A percentile compares a stretch with the other conserved stretches of the same genome.
Evolutionary conservation across 2,797 vertebrate genomes (phyloP).

Genomic region (Chromobotia macracanthus): DNA sequence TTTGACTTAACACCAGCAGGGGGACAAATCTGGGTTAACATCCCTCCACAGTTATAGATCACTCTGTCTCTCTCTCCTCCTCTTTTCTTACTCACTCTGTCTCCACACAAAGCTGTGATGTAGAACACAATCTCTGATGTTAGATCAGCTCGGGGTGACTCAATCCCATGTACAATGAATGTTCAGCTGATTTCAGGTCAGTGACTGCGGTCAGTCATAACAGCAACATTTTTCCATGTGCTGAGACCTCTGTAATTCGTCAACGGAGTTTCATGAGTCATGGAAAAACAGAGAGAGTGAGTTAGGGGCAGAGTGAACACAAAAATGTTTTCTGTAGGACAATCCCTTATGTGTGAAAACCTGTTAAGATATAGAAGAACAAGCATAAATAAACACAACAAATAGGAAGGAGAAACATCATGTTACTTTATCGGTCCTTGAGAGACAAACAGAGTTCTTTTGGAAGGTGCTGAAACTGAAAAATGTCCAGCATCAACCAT

Average conservation of each 20-base stretch:
- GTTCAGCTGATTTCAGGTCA: slow-evolving; percentile 48
- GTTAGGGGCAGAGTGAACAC: not conserved
- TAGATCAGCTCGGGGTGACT: slow-evolving; percentile 26
- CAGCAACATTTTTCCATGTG: slow-evolving; percentile 48
- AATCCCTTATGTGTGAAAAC: not conserved
- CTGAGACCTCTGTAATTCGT: slow-evolving; percentile 48
- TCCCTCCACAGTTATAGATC: not conserved
- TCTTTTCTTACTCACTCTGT: slow-evolving; percentile 30
- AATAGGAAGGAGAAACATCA: not conserved
- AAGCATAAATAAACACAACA: not conserved
- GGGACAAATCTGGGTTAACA: slow-evolving; percentile 21
- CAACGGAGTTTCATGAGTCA: slow-evolving; percentile 31
- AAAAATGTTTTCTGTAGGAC: slow-evolving; percentile 16
- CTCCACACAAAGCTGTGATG: slow-evolving; percentile 10
- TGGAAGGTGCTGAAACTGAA: no score
- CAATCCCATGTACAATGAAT: slow-evolving; percentile 2
- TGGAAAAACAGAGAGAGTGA: slow-evolving; percentile 37
- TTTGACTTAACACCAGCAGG: slow-evolving; percentile 40
- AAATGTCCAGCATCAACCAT: no score
- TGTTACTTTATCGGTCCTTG: not conserved
- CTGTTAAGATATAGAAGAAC: not conserved
- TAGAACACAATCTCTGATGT: slow-evolving; percentile 15
- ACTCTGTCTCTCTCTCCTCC: slow-evolving; percentile 9
- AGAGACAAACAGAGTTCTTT: not conserved
- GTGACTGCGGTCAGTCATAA: slow-evolving; percentile 8